Evolutionary conservation across 2,888 invertebrate genomes (phyloP).

Genomic region (Drosophila vallismaia): DNA sequence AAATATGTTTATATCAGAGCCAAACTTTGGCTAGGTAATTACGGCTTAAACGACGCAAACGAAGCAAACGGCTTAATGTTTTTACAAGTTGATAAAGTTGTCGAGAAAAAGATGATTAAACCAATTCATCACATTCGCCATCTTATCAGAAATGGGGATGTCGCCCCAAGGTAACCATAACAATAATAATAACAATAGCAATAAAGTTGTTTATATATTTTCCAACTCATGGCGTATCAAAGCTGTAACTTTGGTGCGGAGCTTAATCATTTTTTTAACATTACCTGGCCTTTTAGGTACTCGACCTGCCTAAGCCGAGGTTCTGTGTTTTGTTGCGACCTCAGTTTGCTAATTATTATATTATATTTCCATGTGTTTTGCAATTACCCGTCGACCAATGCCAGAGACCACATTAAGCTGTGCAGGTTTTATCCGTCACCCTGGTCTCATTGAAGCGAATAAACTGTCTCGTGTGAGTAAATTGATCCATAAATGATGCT

Average conservation of each 20-base stretch:
- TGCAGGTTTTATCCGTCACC: neutral
- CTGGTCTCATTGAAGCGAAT: slow-evolving; percentile 24
- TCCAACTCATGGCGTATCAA: slow-evolving; percentile 15
- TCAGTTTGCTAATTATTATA: slow-evolving; percentile 31
- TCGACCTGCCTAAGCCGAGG: slow-evolving; percentile 14
- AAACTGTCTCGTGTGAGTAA: slow-evolving; percentile 24
- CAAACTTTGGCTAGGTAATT: slow-evolving; percentile 20
- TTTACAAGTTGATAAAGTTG: slow-evolving; percentile 8
- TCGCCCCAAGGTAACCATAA: slow-evolving; percentile 3
- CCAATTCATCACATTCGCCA: neutral
- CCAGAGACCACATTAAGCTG: slow-evolving; percentile 1
- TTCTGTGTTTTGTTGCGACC: slow-evolving; percentile 29
- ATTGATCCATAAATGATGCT: slow-evolving; percentile 41
- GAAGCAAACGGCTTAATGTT: slow-evolving; percentile 4
- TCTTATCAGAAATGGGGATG: slow-evolving; percentile 24
- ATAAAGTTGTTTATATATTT: slow-evolving; percentile 11
- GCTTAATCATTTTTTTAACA: slow-evolving; percentile 9
- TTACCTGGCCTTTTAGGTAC: slow-evolving; percentile 8
- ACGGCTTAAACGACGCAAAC: neutral
- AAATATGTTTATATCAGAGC: slow-evolving; percentile 34
- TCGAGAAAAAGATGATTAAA: slow-evolving; percentile 5
- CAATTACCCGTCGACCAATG: slow-evolving; percentile 20
- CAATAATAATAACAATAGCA: slow-evolving; percentile 14
- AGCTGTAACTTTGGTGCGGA: slow-evolving; percentile 4
- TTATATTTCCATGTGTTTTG: slow-evolving; percentile 7